Percentiles rank a stretch among this genome's conserved stretches.
phyloP scores from a whole-genome alignment of 2,113 vertebrate genomes.

The Cyphomyrus discorhynchus region DNA sequence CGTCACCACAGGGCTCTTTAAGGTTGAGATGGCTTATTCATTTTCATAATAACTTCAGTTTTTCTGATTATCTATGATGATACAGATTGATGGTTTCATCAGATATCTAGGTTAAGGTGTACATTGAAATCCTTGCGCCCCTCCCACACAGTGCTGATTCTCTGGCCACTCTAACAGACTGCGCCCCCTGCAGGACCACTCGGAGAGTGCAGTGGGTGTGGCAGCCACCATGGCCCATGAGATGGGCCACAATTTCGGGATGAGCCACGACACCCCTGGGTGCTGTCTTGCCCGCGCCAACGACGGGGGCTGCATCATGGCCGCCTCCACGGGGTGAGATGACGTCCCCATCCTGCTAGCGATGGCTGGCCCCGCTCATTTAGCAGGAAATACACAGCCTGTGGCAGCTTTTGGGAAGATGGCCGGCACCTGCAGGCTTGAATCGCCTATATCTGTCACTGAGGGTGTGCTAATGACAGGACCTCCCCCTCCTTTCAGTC shows the following conservation, averaged over 20 bases:
- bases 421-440: neutral
- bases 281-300: conserved; percentile 75
- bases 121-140: neutral
- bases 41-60: too few species aligned
- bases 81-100: neutral
- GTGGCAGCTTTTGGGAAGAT: neutral
- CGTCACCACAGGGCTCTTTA: too few species aligned
- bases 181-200: conserved; percentile 71
- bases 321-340: conserved; percentile 85
- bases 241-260: conserved; percentile 97
- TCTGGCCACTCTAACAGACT: neutral
- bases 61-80: too few species aligned
- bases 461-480: neutral
- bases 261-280: conserved; percentile 79
- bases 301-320: conserved; percentile 96
- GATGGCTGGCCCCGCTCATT: neutral
- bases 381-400: neutral
- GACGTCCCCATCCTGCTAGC: neutral
- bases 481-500: conserved; percentile 48
- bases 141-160: neutral
- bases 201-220: conserved; percentile 77
- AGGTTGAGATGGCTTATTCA: neutral
- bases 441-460: neutral
- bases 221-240: conserved; percentile 95
- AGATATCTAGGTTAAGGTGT: neutral